These are phyloP conservation scores for Euproctis similis DNA, from an alignment of 2,888 invertebrate species.

Conservation along the genomic window DNA sequence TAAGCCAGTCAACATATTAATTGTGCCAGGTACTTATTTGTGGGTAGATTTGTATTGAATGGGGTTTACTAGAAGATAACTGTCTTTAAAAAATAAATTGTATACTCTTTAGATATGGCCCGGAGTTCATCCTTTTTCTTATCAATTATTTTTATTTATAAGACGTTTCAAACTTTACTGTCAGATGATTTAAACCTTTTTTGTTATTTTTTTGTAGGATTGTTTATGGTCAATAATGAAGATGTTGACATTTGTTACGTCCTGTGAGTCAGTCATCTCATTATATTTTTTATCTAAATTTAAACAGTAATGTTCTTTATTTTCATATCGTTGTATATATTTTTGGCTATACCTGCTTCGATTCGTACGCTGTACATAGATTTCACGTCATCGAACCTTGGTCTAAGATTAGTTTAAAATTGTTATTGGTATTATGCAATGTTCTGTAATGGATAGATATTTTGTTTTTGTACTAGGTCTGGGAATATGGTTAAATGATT, in stretches of 20 bases:
- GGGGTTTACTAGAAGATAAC: slow-evolving; percentile 38
- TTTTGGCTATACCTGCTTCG: slow-evolving; percentile 16
- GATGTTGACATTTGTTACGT: slow-evolving; percentile 25
- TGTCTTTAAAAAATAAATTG: slow-evolving; percentile 39
- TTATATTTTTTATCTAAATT: slow-evolving; percentile 13
- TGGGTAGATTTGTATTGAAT: slow-evolving; percentile 39
- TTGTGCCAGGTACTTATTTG: slow-evolving; percentile 47
- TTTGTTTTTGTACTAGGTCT: too few species aligned
- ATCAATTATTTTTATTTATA: not conserved
- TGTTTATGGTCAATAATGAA: slow-evolving; percentile 21
- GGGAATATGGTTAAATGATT: too few species aligned
- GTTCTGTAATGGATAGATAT: slow-evolving; percentile 16
- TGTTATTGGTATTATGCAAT: slow-evolving; percentile 25
- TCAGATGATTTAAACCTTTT: slow-evolving; percentile 18
- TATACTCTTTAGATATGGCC: slow-evolving; percentile 26
- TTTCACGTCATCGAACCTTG: slow-evolving; percentile 24
- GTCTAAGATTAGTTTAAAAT: slow-evolving; percentile 26
- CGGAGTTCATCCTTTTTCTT: slow-evolving; percentile 16
- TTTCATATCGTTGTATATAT: slow-evolving; percentile 12
- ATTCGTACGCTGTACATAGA: slow-evolving; percentile 17
- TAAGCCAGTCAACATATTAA: slow-evolving; percentile 63
- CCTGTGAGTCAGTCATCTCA: slow-evolving; percentile 24
- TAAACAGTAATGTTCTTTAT: slow-evolving; percentile 22
- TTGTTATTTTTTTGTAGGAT: slow-evolving; percentile 9
- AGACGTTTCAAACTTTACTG: slow-evolving; percentile 9